A percentile compares a stretch with the other conserved stretches of the same genome.
Evolutionary conservation across 1,140 invertebrate species (phyloP).

Genomic region (Macrobrachium nipponense): DNA sequence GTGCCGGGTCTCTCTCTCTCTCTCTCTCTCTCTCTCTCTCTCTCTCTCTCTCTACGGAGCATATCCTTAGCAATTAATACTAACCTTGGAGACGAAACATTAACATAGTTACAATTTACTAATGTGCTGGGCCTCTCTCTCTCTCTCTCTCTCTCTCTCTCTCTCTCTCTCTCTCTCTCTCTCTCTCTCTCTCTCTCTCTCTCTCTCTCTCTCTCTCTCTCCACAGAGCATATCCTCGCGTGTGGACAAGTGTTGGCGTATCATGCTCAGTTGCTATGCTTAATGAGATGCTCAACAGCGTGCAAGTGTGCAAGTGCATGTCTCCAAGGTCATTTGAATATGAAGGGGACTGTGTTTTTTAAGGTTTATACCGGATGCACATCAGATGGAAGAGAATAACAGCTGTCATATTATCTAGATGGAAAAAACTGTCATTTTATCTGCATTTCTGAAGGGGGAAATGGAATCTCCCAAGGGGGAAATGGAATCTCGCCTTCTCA

Average conservation of each 20-base stretch:
- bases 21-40: too few species aligned
- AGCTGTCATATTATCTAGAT: too few species aligned
- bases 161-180: conserved; percentile 20
- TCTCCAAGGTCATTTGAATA: too few species aligned
- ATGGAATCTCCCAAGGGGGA: too few species aligned
- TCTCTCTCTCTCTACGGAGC: too few species aligned
- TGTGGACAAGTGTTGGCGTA: neutral
- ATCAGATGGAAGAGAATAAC: neutral
- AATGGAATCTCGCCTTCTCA: too few species aligned
- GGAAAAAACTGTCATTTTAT: too few species aligned
- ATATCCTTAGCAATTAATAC: too few species aligned
- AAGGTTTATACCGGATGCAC: neutral
- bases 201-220: conserved; percentile 22
- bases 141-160: conserved; percentile 10
- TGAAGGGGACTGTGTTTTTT: neutral
- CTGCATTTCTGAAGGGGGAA: too few species aligned
- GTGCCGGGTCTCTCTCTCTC: too few species aligned
- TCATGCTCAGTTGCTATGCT: neutral
- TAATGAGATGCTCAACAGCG: neutral
- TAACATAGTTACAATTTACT: neutral
- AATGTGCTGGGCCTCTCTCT: neutral
- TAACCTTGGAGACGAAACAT: too few species aligned
- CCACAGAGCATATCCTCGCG: neutral
- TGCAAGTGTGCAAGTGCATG: too few species aligned
- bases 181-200: conserved; percentile 12